Evolutionary conservation across 1,140 invertebrate genomes (phyloP).

Genomic region (Drosophila ambigua): DNA sequence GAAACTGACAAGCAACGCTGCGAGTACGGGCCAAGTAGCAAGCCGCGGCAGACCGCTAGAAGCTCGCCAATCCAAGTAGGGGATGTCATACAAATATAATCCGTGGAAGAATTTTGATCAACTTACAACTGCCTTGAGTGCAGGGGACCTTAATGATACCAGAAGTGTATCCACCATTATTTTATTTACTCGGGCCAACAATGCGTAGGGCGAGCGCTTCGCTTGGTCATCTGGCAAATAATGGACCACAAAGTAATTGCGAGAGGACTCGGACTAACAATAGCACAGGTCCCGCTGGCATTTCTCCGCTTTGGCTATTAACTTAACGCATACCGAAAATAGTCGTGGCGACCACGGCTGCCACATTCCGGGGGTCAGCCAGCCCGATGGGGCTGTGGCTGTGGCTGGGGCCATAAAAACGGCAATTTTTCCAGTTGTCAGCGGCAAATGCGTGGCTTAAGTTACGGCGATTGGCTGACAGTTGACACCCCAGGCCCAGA

Average conservation of each 20-base stretch:
- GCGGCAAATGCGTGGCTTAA: slow-evolving; percentile 77
- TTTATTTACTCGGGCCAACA: slow-evolving; percentile 6
- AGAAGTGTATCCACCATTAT: slow-evolving; percentile 7
- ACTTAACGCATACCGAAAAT: slow-evolving; percentile 67
- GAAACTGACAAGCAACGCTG: slow-evolving; percentile 55
- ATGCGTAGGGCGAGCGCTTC: slow-evolving; percentile 12
- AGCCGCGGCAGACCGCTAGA: too few relatives aligned
- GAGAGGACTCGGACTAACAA: slow-evolving; percentile 44
- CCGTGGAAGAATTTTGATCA: slow-evolving; percentile 7
- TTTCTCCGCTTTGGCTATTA: slow-evolving; percentile 65
- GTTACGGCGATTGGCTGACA: slow-evolving; percentile 78
- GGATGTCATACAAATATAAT: not conserved
- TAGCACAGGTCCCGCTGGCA: slow-evolving; percentile 48
- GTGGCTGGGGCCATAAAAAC: slow-evolving; percentile 60
- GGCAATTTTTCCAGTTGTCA: slow-evolving; percentile 81
- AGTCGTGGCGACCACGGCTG: slow-evolving; percentile 9
- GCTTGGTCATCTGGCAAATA: slow-evolving; percentile 30
- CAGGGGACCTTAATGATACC: slow-evolving; percentile 20
- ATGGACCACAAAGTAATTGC: slow-evolving; percentile 67
- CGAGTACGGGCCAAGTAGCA: too few relatives aligned
- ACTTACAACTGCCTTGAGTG: not conserved
- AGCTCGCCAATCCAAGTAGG: not conserved
- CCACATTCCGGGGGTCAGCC: slow-evolving; percentile 55
- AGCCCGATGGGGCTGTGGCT: not conserved
- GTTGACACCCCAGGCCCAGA: slow-evolving; percentile 68